Base-by-base conservation (phyloP, 2,797 vertebrate genomes). In the Anomalospiza imberbis region DNA sequence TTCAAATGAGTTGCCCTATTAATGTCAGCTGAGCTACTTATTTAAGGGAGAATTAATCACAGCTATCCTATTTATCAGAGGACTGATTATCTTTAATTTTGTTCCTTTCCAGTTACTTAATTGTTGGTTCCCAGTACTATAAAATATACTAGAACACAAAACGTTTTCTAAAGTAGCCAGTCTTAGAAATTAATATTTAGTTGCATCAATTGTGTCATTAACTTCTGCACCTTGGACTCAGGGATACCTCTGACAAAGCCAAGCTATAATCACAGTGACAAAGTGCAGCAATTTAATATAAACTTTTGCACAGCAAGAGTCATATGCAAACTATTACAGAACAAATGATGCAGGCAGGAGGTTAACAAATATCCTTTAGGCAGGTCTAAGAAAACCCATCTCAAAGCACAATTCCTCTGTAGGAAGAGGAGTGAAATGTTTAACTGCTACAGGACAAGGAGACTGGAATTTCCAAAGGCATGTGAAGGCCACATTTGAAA, bases 1-100 rank as follows among this genome's bases (percentile, higher is more conserved):
- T 38, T 93, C 60, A 79, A 94, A 70, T 61, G 42, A 85, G 83
- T n/a, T 67, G 77, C 40, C 85, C 77, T 90, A 85, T 71, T 94
- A 96, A 90, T 2, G 26, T 85, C 85, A 89, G 21, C 50, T 60
- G 82, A 84, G 48, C 65, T 78, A 61, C 85, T 91, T 50, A 70
- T 85, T 92, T 86, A 89, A 72, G 40, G 44, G 44, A 88, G 48
- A 58, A 93, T 94, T 94, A 93, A 96, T 96, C 73, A 93, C 47
- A 74, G 70, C 70, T 72, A 84, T 81, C 24, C 73, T 79, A 76
- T 76, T 94, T 75, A 78, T 94, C 62, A 90, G 60, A 54, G 50
- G 40, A 78, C n/a, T 94, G 82, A 76, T 86, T 72, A 62, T 83
- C 81, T 89, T 85, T 92, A 78, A 91, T 94, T 90, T 89, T 92